Evolutionary conservation across 2,113 vertebrate genomes (phyloP), one percentile per base, ranked within the genome.

Genomic region (Chamaea fasciata): DNA sequence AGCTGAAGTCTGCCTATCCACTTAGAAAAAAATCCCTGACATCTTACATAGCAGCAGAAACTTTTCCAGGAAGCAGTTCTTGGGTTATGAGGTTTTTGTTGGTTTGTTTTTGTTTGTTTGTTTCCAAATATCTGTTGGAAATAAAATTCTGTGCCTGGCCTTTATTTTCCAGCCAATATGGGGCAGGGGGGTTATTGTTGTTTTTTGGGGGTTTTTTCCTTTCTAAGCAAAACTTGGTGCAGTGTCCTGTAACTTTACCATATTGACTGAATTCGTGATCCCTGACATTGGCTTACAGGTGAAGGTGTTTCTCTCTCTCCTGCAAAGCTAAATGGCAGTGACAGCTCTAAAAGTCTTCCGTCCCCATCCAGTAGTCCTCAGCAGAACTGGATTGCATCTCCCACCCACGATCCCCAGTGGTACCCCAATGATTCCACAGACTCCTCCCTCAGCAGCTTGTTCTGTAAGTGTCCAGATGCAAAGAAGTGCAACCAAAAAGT

Each of bases 321-420:
- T 53, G 98, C 99, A 50, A 99, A 99, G 87, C 97, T 99, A 92
- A 99, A 98, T 39, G 98, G 98, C 94, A 98, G 95, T 19, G 99
- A 99, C 80, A 95, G 97, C 83, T 99, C 99, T 80, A 99, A 99
- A 97, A 98, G 99, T 97, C 97, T 99, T 94, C 97, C 99, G 1
- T 99, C 99, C 55, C 99, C 99, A 1, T 98, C 98, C 7, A 98
- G 98, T 95, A 99, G 99, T 92, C 99, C 99, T 41, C 98, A 99
- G 53, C 98, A 98, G 86, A 98, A 98, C 92, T 99, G 99, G 99
- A 99, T 99, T 74, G 98, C 99, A 0, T 99, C 99, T 28, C 99
- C 99, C 20, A 98, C 98, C 82, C 99, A 99, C 0, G 99, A 99
- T 95, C 99, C 99, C 10, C 99, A 99, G 98, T 99, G 99, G 99